Base-by-base conservation (phyloP, 2,888 invertebrate genomes). In the Acleris cristana region DNA sequence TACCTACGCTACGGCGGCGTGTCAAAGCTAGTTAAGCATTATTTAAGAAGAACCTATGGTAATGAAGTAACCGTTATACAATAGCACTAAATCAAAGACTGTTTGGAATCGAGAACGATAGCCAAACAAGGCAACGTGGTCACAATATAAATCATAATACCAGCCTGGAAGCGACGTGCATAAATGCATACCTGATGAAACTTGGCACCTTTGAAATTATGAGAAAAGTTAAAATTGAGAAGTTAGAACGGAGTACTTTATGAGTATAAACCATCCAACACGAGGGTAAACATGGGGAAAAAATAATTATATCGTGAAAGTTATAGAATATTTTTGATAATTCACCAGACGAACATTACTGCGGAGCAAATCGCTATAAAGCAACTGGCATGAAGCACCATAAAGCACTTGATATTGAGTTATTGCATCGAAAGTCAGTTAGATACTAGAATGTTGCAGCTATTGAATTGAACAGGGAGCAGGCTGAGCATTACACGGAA, bases 141-240 rank as follows among this genome's bases (percentile, higher is more conserved):
- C 74, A 76, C 74, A 74, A 79, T 77, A 85, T 88, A 85, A 87
- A 88, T 89, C 87, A 88, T 84, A 82, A 74, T 74, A 76, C 72
- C 69, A 71, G 76, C 74, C 75, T 78, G 70, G 77, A 76, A 77
- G 72, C 78, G 74, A 77, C 74, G 69, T 67, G 71, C 74, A 73
- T 78, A 79, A 79, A 83, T 84, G 83, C 81, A 85, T 84, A 85
- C 80, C 81, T 79, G 82, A 82, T 79, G 74, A 76, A 63, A 66
- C 66, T 63, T 61, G 56, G 48, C 52, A 67, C 67, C 53, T 49
- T 49, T n/a, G 57, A 40, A 67, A 63, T 62, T 66, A 66, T 57
- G 58, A 53, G 62, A 58, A 67, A 67, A 63, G 53, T 67, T 67
- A 26, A 67, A 63, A 67, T 67, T 62, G 62, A 66, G 57, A 66